A percentile compares a stretch with the other conserved stretches of the same genome.
Evolutionary conservation across 2,888 invertebrate genomes (phyloP).

Genomic region (Leptinotarsa rubiginosa): DNA sequence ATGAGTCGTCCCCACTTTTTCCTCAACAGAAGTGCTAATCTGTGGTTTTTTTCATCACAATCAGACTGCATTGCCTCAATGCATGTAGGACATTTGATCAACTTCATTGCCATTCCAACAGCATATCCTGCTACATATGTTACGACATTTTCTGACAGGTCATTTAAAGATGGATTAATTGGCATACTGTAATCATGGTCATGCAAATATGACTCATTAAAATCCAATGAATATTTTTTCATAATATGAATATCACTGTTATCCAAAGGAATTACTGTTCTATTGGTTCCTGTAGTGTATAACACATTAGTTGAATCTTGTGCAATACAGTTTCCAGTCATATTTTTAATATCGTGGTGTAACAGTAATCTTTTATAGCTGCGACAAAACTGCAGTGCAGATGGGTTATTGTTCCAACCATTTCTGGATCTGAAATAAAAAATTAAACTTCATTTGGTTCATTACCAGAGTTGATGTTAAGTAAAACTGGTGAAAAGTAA

Average conservation of each 20-base stretch:
- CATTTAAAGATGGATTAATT: slow-evolving; percentile 20
- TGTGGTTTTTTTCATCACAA: slow-evolving; percentile 9
- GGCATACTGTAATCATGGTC: slow-evolving; percentile 28
- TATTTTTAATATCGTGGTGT: slow-evolving; percentile 24
- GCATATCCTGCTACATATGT: slow-evolving; percentile 26
- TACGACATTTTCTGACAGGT: slow-evolving; percentile 27
- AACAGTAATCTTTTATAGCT: slow-evolving; percentile 29
- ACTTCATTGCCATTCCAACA: slow-evolving; percentile 21
- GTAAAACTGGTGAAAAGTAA: slow-evolving; percentile 10
- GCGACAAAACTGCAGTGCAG: slow-evolving; percentile 25
- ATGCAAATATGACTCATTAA: slow-evolving; percentile 19
- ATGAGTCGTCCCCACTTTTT: slow-evolving; percentile 13
- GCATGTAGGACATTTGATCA: slow-evolving; percentile 23
- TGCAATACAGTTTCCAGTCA: slow-evolving; percentile 27
- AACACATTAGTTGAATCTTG: slow-evolving; percentile 21
- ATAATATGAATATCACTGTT: slow-evolving; percentile 24
- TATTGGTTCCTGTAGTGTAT: slow-evolving; percentile 19
- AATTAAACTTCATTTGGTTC: slow-evolving; percentile 6
- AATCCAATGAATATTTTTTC: slow-evolving; percentile 18
- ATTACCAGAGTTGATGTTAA: slow-evolving; percentile 8
- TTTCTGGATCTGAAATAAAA: slow-evolving; percentile 27
- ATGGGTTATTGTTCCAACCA: slow-evolving; percentile 34
- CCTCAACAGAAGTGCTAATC: slow-evolving; percentile 4
- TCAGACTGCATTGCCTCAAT: slow-evolving; percentile 19
- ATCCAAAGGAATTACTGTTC: slow-evolving; percentile 18